Evolutionary conservation across 2,888 invertebrate species (phyloP), one percentile per base, ranked within the genome.

Genomic region (Drosophila imparisetae): DNA sequence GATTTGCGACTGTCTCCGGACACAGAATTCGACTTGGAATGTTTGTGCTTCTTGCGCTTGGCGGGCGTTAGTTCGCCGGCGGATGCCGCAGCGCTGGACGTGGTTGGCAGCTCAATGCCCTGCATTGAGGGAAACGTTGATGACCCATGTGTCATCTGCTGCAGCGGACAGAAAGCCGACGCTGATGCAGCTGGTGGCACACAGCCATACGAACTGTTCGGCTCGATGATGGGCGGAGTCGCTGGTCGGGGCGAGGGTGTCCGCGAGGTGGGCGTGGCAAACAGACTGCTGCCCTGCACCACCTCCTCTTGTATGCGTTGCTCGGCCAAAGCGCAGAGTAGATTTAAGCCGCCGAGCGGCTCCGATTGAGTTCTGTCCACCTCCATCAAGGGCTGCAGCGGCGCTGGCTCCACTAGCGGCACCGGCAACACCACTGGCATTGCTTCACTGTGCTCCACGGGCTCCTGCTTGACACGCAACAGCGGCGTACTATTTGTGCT

Each of bases 321-420:
- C 90, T 97, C 97, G 0, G 97, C 98, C 69, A 97, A 93, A 11
- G 97, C 97, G 91, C 97, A 97, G 32, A 98, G 92, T 38, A 98
- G 92, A 62, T 96, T 96, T 21, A 98, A 93, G 0, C 96, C 96
- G 30, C 95, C 96, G 24, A 96, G 92, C 4, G 91, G 90, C 63
- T 91, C 91, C 4, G 81, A 78, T 7, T 80, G 78, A 1, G 79
- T 67, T 11, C 72, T 21, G 6, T 79, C 60, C 40, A 83, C 54
- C 59, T 82, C 73, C 45, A 77, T 50, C 27, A 78, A 30, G 2
- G 67, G 27, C 30, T 50, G 66, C 29, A 69, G 18, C 15, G 58
- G 53, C 40, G 62, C 32, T 11, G 55, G n/a, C 11, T 72, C 78
- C 32, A 61, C 40, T 13, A 60, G 55, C 29, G 52, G 42, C 29